Percentiles rank a stretch among this genome's conserved stretches.
Evolutionary conservation across 2,113 vertebrate species (phyloP).

Genomic region (Pongo pygmaeus): DNA sequence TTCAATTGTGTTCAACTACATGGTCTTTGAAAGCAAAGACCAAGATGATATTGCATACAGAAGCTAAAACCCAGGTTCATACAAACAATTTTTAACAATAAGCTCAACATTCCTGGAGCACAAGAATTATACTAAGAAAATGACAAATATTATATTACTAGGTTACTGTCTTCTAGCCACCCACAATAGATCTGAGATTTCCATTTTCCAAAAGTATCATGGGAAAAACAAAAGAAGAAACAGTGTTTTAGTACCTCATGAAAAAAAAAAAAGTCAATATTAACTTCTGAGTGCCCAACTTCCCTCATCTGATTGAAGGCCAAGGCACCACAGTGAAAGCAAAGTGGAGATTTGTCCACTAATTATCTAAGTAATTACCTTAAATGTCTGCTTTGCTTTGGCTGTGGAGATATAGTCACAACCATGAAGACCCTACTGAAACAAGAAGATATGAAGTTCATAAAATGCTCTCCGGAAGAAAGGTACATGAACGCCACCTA

Average conservation of each 20-base stretch:
- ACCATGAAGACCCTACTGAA: constrained; percentile 77
- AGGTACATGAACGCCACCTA: constrained; percentile 16
- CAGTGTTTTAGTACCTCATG: not conserved
- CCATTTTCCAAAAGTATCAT: not conserved
- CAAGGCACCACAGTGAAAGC: constrained; percentile 38
- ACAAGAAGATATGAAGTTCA: constrained; percentile 71
- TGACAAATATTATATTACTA: not conserved
- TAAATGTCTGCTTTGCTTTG: constrained; percentile 72
- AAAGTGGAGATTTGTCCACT: constrained; percentile 25
- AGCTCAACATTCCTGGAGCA: not conserved
- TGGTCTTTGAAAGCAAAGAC: not conserved
- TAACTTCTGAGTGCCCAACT: not conserved
- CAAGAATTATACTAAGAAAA: not conserved
- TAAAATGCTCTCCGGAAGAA: constrained; percentile 34
- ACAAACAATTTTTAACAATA: not conserved
- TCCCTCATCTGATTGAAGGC: not conserved
- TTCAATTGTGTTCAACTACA: no score
- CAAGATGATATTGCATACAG: not conserved
- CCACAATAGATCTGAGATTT: not conserved
- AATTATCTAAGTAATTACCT: constrained; percentile 73
- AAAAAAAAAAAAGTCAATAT: not conserved
- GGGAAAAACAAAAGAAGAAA: not conserved
- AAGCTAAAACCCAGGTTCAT: not conserved
- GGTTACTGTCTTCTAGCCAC: not conserved
- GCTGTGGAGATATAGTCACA: constrained; percentile 75